Base-by-base conservation (phyloP, 1,140 invertebrate species). In the Gonioctena quinquepunctata region DNA sequence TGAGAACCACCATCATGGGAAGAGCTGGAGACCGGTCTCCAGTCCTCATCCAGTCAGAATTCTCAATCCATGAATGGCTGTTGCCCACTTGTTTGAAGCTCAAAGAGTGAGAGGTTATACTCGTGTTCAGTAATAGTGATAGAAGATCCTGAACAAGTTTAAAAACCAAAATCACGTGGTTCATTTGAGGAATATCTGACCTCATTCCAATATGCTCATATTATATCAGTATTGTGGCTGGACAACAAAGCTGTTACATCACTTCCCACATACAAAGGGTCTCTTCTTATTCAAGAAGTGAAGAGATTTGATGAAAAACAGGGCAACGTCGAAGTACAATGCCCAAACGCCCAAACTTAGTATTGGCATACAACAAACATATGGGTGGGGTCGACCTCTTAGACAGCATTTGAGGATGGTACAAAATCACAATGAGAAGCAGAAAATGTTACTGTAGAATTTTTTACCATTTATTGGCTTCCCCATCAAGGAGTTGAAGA, bases 371-470 rank as follows among this genome's bases (percentile, higher is more conserved):
- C 52, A 71, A 71, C 61, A 50, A 26, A 11, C 70, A 85, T 74
- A 86, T 86, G 85, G 84, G 83, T 48, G 84, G 82, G 27, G 84
- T 85, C 21, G 82, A 85, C 66, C 72, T 83, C 60, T 79, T 82
- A 71, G 82, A 85, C 71, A 80, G 74, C 61, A 74, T 84, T 27
- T 82, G 85, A 63, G 80, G 80, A 16, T 77, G 81, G n/a, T n/a
- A n/a, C n/a, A 72, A 76, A 68, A 81, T 83, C 28, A 73, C 68
- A 76, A 81, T 82, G 42, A 83, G 81, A 76, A 82, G 74, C 63
- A 80, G 79, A 74, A 81, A 84, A 75, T 85, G 81, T 80, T 82
- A 83, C 67, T 70, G 81, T n/a, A 27, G 77, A n/a, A 4, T 80
- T 52, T 80, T 79, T 66, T 78, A 75, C 52, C 79, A 80, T 62